These are phyloP conservation scores for Saguinus imperator DNA, from an alignment of 2,113 vertebrate species.

Conservation along the genomic window DNA sequence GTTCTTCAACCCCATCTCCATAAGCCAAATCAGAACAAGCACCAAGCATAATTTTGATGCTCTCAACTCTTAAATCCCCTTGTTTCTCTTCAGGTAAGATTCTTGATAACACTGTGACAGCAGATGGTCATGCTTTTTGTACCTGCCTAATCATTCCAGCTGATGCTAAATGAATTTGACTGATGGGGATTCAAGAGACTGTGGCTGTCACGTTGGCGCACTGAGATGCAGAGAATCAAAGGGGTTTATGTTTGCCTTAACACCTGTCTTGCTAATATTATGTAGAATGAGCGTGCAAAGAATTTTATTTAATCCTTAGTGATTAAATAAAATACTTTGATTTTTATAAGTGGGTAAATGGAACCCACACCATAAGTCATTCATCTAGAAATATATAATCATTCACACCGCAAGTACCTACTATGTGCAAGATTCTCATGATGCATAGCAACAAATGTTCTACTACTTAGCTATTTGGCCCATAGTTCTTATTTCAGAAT, in stretches of 20 bases:
- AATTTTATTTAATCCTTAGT: neutral
- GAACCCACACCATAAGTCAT: neutral
- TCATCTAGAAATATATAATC: neutral
- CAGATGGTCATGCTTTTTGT: neutral
- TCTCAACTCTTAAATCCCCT: neutral
- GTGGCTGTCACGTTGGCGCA: neutral
- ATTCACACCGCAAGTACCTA: neutral
- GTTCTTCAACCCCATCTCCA: neutral
- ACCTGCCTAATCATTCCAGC: neutral
- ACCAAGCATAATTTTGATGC: neutral
- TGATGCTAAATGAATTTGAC: constrained; percentile 1
- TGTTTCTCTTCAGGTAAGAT: neutral
- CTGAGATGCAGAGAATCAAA: neutral
- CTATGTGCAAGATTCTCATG: neutral
- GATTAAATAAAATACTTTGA: neutral
- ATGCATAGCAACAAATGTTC: neutral
- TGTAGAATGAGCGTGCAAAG: neutral
- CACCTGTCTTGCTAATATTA: neutral
- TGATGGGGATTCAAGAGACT: neutral
- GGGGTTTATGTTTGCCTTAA: neutral
- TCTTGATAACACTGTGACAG: neutral
- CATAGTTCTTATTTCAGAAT: neutral
- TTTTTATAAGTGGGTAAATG: neutral
- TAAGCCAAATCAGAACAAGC: neutral
- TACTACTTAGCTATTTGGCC: neutral